Conservation (phyloP, 2,113 vertebrate genomes). For the Vidua macroura region DNA sequence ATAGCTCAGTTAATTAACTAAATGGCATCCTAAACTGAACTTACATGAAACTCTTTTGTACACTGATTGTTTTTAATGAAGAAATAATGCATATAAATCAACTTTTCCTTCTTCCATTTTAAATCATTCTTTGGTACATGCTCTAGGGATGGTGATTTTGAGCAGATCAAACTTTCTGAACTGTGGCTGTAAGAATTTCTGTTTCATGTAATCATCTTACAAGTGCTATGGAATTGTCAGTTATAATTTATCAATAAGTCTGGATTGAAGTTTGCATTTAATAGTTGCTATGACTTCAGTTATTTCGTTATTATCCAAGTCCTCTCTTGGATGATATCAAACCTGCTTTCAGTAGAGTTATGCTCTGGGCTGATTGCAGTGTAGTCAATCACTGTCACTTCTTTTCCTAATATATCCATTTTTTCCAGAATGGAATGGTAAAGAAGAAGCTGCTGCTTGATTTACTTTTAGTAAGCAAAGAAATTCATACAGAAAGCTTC, state of each 20-base stretch:
- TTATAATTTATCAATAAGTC: background rate
- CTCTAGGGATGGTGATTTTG: background rate
- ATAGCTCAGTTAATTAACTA: slow-evolving; percentile 75
- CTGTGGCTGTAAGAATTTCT: background rate
- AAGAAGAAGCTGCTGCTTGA: background rate
- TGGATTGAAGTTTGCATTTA: background rate
- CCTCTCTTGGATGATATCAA: background rate
- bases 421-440: background rate
- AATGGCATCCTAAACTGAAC: slow-evolving; percentile 62
- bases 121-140: background rate
- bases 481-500: background rate
- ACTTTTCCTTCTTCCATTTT: background rate
- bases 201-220: background rate
- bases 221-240: background rate
- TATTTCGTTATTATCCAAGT: background rate
- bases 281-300: background rate
- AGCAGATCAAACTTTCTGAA: background rate
- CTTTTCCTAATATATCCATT: background rate
- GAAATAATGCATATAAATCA: slow-evolving; percentile 72
- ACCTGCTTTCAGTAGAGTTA: background rate
- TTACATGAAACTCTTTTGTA: slow-evolving; percentile 64
- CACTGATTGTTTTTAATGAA: slow-evolving; percentile 68
- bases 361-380: background rate
- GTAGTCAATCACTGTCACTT: background rate
- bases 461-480: background rate